Base-by-base conservation (phyloP, 2,888 invertebrate species). In the Podotricha telesiphe region DNA sequence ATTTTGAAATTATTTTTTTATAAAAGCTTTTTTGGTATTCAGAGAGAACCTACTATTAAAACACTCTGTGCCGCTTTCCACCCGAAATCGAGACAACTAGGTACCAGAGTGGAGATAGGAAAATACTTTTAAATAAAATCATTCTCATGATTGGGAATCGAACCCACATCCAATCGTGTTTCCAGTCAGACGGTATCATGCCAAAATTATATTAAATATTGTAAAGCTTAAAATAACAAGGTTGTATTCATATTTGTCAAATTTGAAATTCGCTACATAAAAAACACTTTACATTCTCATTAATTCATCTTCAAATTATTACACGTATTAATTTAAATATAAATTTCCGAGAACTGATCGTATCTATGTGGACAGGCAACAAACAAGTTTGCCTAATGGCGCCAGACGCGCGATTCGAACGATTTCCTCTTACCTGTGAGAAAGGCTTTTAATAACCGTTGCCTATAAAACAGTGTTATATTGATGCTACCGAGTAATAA, bases 351-450 rank as follows among this genome's bases (percentile, higher is more conserved):
- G 62, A 62, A 62, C 11, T 15, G 59, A 59, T 48, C 37, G 62
- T 48, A 50, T 48, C 50, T 62, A 45, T 59, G n/a, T 37, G 15
- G 17, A 62, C 62, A 28, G 42, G 65, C 65, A 59, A 45, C n/a
- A 53, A 65, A 65, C 59, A 28, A 37, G 65, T 65, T 65, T 58
- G 48, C 19, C 50, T 50, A 42, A 59, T 62, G 74, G 74, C 74
- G 74, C 74, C 74, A 73, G 71, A 70, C 70, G 58, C 55, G 42
- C 64, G 67, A 55, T 55, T 53, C 56, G 55, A 69, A 64, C 61
- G 66, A 73, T 70, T 73, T 73, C 73, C 73, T 72, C 63, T 72
- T 51, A 47, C 48, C 70, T 70, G 72, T 72, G 72, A 72, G 72
- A 72, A 72, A 71, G 47, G 51, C 63, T 61, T 71, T 71, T 66